Base-by-base conservation (phyloP, 2,888 invertebrate genomes). In the Dicycla oo region DNA sequence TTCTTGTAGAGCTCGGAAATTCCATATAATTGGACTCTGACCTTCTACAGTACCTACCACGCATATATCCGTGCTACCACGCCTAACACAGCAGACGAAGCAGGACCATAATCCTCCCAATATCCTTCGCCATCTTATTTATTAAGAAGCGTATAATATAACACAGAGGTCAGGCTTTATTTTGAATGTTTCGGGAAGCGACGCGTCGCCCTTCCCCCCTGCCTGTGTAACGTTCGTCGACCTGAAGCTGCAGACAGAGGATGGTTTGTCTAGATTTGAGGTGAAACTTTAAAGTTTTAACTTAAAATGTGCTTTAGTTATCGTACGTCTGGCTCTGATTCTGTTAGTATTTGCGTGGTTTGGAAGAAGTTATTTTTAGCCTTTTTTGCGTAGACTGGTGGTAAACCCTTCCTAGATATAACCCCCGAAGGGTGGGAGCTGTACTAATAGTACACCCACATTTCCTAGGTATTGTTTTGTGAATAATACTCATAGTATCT, bases 151-250 rank as follows among this genome's bases (percentile, higher is more conserved):
- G 75, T 74, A 79, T 63, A 83, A 75, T 77, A 78, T 85, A 81
- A 78, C 76, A 68, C 72, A 57, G 58, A 73, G 82, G 77, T 85
- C 75, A 76, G 68, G 49, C 64, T 80, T 83, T 88, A 86, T 86
- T 88, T 90, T 87, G 83, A 88, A 90, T 87, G 87, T 86, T 88
- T 87, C 84, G 84, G 88, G 87, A 89, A 90, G 84, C 85, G 72
- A 73, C 71, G 74, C 79, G 78, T 72, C 72, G 66, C 64, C 64
- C 20, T 18, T 13, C 38, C 63, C 60, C 73, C 71, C 78, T 58
- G 8, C 49, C 30, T 40, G n/a, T n/a, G n/a, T n/a, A n/a, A 49
- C 83, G 90, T 80, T 90, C 90, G 82, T 84, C 69, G 90, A 87
- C 89, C 90, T 86, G 90, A 89, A 85, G 88, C 89, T 87, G 90